Evolutionary conservation across 2,888 invertebrate species (phyloP).

Genomic region (Cataglyphis altisquamis): DNA sequence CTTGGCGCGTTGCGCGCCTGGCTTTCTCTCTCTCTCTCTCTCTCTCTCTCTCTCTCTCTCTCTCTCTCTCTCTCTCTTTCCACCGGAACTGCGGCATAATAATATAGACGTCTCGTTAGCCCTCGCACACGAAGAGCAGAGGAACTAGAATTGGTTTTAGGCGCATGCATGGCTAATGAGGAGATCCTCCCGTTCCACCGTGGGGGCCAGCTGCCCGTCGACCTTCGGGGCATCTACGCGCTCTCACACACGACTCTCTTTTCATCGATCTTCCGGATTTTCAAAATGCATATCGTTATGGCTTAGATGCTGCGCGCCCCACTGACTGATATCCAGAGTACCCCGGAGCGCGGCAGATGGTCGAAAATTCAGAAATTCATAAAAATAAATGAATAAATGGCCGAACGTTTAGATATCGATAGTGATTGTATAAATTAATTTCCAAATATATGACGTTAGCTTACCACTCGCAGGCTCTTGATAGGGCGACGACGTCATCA

Average conservation of each 20-base stretch:
- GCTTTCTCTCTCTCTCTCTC: slow-evolving; percentile 26
- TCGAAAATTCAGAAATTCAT: slow-evolving; percentile 38
- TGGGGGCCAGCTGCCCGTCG: slow-evolving; percentile 63
- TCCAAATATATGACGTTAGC: slow-evolving; percentile 16
- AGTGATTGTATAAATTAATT: slow-evolving; percentile 7
- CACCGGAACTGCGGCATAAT: slow-evolving; percentile 77
- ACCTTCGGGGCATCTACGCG: slow-evolving; percentile 54
- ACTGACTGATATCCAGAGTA: slow-evolving; percentile 40
- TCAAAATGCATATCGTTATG: slow-evolving; percentile 52
- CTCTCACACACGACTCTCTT: slow-evolving; percentile 38
- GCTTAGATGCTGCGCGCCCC: slow-evolving; percentile 41
- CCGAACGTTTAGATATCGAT: slow-evolving; percentile 23
- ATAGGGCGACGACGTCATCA: neutral
- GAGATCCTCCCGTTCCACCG: slow-evolving; percentile 58
- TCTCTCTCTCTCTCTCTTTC: slow-evolving; percentile 22
- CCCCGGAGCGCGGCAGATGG: slow-evolving; percentile 52
- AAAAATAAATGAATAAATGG: slow-evolving; percentile 27
- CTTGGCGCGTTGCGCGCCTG: slow-evolving; percentile 61
- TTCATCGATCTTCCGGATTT: slow-evolving; percentile 58
- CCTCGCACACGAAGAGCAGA: slow-evolving; percentile 71
- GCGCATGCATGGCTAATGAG: slow-evolving; percentile 84
- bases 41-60: slow-evolving; percentile 34
- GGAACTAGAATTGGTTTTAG: slow-evolving; percentile 81
- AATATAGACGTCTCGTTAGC: slow-evolving; percentile 85
- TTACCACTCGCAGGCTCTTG: neutral